Conservation (phyloP, 2,797 vertebrate species). For the Tauraco hartlaubi region DNA sequence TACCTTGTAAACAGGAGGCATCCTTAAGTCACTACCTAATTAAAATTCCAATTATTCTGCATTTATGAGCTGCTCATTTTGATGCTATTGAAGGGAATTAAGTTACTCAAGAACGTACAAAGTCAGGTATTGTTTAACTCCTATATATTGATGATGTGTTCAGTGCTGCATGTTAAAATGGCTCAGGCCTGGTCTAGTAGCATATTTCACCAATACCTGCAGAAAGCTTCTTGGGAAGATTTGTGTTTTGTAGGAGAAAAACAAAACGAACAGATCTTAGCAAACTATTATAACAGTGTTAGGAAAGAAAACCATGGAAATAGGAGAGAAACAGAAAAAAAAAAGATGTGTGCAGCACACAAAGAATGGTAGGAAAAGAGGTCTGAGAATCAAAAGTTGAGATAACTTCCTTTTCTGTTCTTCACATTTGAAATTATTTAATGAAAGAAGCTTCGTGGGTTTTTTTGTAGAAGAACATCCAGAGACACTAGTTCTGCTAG, state of each 20-base stretch:
- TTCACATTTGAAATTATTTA: background rate
- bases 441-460: background rate
- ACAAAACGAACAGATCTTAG: background rate
- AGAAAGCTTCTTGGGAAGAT: background rate
- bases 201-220: background rate
- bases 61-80: constrained; percentile 11
- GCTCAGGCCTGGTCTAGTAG: background rate
- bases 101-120: background rate
- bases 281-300: background rate
- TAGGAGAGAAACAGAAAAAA: background rate
- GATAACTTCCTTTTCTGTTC: background rate
- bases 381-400: background rate
- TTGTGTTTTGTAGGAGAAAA: background rate
- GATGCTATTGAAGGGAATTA: background rate
- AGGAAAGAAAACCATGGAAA: background rate
- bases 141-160: background rate
- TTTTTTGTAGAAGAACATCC: background rate
- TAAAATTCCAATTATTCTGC: constrained; percentile 51
- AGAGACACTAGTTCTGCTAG: background rate
- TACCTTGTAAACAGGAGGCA: constrained; percentile 33
- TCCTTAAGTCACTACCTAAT: constrained; percentile 7
- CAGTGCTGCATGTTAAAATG: background rate
- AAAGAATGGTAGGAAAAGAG: background rate
- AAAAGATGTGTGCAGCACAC: background rate
- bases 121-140: background rate